A percentile compares a stretch with the other conserved stretches of the same genome.
Conservation (phyloP, 1,140 invertebrate genomes). For the Leptopilina boulardi region DNA sequence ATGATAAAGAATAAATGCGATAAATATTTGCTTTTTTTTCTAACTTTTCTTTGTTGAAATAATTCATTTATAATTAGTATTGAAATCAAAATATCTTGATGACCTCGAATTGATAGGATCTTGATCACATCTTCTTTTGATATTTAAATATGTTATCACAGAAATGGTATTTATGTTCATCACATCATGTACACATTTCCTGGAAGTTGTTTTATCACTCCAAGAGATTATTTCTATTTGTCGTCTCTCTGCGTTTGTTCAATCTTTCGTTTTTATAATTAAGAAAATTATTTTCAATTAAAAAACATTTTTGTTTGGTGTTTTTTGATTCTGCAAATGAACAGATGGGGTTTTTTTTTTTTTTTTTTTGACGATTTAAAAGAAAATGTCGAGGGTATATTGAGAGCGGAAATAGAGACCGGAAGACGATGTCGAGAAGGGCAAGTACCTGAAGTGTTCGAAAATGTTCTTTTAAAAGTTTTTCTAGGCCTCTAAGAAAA, state of each 20-base stretch:
- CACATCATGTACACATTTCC: too few species aligned
- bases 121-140: too few species aligned
- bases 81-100: neutral
- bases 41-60: neutral
- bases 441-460: conserved; percentile 24
- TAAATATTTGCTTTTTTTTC: neutral
- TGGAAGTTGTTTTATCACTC: too few species aligned
- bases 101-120: neutral
- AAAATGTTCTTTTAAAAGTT: conserved; percentile 11
- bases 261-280: too few species aligned
- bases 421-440: conserved; percentile 53
- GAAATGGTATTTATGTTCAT: too few species aligned
- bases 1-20: neutral
- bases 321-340: neutral
- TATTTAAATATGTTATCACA: too few species aligned
- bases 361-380: conserved; percentile 17
- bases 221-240: too few species aligned
- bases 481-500: neutral
- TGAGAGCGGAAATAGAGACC: conserved; percentile 57
- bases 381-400: conserved; percentile 37
- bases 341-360: too few species aligned
- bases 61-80: too few species aligned
- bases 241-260: too few species aligned
- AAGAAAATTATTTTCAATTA: too few species aligned
- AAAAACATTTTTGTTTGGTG: too few species aligned